Percentiles rank a stretch among this genome's conserved stretches.
These are phyloP conservation scores for Neoniphon sammara DNA, from an alignment of 2,797 vertebrate species.

Conservation along the genomic window DNA sequence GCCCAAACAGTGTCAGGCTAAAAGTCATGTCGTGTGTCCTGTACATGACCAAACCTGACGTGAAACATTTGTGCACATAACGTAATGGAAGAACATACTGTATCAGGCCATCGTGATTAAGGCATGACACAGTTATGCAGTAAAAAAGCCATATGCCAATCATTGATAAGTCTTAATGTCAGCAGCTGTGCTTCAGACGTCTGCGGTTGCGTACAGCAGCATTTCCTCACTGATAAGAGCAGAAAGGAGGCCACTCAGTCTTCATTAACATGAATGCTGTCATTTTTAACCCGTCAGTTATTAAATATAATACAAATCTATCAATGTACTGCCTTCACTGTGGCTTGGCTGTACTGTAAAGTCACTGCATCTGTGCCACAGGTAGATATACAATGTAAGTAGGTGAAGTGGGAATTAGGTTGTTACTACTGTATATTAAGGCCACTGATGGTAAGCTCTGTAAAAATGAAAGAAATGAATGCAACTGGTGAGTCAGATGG, in stretches of 20 bases:
- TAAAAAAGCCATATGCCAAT: neutral
- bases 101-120: neutral
- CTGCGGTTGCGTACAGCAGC: conserved; percentile 1
- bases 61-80: too few species aligned
- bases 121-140: neutral
- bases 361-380: neutral
- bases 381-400: too few species aligned
- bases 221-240: conserved; percentile 14
- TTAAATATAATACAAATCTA: neutral
- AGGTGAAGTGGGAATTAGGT: too few species aligned
- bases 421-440: neutral
- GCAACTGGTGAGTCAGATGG: too few species aligned
- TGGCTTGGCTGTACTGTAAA: neutral
- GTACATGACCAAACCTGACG: too few species aligned
- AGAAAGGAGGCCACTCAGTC: neutral
- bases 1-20: too few species aligned
- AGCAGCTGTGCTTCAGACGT: neutral
- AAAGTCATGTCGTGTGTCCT: too few species aligned
- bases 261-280: too few species aligned
- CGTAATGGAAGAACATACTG: neutral
- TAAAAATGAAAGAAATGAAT: neutral
- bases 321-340: neutral
- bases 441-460: neutral
- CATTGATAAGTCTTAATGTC: neutral
- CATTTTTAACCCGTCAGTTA: neutral